Evolutionary conservation across 2,888 invertebrate species (phyloP).

Genomic region (Punctoribates punctum): DNA sequence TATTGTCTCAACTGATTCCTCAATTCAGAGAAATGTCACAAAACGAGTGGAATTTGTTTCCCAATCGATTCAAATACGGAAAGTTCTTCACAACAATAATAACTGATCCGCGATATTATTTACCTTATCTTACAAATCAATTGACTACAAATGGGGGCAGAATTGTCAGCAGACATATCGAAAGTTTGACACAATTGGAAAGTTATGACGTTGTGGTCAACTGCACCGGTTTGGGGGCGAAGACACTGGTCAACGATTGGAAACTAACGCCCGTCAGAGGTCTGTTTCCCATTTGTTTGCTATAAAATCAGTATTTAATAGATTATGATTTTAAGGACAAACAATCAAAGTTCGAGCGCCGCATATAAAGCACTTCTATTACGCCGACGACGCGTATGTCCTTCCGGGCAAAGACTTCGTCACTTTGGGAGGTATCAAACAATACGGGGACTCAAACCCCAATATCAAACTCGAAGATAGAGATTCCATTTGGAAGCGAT

Average conservation of each 20-base stretch:
- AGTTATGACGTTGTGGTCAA: constrained; percentile 56
- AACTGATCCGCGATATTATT: constrained; percentile 67
- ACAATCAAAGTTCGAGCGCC: constrained; percentile 65
- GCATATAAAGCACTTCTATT: constrained; percentile 84
- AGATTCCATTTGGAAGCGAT: constrained; percentile 72
- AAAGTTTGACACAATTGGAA: constrained; percentile 61
- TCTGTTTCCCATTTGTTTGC: constrained; percentile 43
- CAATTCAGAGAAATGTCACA: constrained; percentile 20
- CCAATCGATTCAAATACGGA: constrained; percentile 61
- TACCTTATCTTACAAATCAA: constrained; percentile 72
- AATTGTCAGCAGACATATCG: constrained; percentile 60
- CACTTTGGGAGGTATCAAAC: constrained; percentile 69
- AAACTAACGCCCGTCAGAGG: constrained; percentile 53
- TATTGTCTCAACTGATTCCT: constrained; percentile 19
- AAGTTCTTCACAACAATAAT: constrained; percentile 74
- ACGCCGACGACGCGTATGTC: constrained; percentile 81
- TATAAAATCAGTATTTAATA: too few relatives aligned
- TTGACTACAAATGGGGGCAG: constrained; percentile 64
- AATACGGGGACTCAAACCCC: constrained; percentile 71
- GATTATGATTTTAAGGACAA: constrained; percentile 44
- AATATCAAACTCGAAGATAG: constrained; percentile 68
- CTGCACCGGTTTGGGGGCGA: constrained; percentile 55
- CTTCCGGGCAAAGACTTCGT: constrained; percentile 60
- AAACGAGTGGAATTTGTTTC: constrained; percentile 31
- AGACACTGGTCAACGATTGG: constrained; percentile 54